These are phyloP conservation scores for Hesperia comma DNA, from an alignment of 2,888 invertebrate species.

Conservation along the genomic window DNA sequence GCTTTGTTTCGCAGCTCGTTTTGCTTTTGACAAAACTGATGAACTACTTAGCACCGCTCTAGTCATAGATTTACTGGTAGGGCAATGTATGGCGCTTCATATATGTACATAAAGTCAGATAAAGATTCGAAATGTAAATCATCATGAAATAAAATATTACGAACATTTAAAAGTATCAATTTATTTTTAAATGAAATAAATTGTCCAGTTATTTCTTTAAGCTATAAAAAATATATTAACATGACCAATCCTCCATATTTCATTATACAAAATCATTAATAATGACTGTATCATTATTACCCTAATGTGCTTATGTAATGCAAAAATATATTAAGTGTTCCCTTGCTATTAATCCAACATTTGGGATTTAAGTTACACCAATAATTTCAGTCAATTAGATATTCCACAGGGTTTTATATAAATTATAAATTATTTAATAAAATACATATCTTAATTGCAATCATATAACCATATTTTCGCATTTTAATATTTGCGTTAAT, in stretches of 20 bases:
- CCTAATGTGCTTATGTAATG: slow-evolving; percentile 31
- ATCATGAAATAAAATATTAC: slow-evolving; percentile 3
- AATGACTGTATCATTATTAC: slow-evolving; percentile 29
- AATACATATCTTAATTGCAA: slow-evolving; percentile 65
- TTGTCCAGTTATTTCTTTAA: slow-evolving; percentile 25
- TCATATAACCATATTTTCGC: slow-evolving; percentile 40
- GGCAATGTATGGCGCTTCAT: slow-evolving; percentile 26
- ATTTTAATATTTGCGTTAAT: slow-evolving; percentile 9
- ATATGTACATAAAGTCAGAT: slow-evolving; percentile 29
- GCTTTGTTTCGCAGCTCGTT: slow-evolving; percentile 40
- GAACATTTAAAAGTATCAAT: not conserved
- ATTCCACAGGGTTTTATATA: slow-evolving; percentile 77
- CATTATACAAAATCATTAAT: slow-evolving; percentile 30
- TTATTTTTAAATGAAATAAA: slow-evolving; percentile 14
- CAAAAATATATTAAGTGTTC: slow-evolving; percentile 39
- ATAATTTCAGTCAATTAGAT: slow-evolving; percentile 80
- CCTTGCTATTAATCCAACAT: slow-evolving; percentile 55
- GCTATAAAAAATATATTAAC: slow-evolving; percentile 28
- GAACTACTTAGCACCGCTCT: slow-evolving; percentile 29
- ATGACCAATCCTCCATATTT: slow-evolving; percentile 32
- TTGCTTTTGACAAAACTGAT: slow-evolving; percentile 23
- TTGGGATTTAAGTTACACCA: slow-evolving; percentile 69
- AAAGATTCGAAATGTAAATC: slow-evolving; percentile 9
- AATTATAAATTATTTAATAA: slow-evolving; percentile 64
- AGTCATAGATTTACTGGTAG: slow-evolving; percentile 32